Percentiles rank a stretch among this genome's conserved stretches.
Evolutionary conservation across 2,113 vertebrate genomes (phyloP).

Genomic region (Poecilia latipinna): DNA sequence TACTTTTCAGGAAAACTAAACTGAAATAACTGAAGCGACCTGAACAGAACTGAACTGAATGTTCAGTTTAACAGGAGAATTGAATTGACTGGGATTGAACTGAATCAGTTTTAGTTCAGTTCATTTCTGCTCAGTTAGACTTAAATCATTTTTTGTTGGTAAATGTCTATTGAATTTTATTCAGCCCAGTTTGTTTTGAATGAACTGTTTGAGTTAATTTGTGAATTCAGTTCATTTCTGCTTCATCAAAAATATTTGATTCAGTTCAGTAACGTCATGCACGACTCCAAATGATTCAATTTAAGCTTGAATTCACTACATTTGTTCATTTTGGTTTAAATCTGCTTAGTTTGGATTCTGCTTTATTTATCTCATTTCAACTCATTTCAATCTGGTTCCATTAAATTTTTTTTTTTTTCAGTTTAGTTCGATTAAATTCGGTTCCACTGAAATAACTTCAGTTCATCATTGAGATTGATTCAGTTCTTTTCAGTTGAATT

Average conservation of each 20-base stretch:
- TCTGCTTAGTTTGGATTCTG: too few species aligned
- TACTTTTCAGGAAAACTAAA: too few species aligned
- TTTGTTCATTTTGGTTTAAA: too few species aligned
- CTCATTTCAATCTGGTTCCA: neutral
- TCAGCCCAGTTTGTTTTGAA: neutral
- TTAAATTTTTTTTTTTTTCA: neutral
- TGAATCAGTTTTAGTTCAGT: neutral
- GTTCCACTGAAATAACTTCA: neutral
- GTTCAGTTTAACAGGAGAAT: too few species aligned
- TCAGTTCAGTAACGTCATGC: too few species aligned
- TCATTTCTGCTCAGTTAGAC: neutral
- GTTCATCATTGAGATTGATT: neutral
- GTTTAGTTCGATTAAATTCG: neutral
- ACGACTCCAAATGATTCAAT: too few species aligned
- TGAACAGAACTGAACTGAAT: too few species aligned
- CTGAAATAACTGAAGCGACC: too few species aligned
- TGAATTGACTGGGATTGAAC: too few species aligned
- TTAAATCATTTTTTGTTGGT: too few species aligned
- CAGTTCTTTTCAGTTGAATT: neutral
- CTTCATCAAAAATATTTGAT: neutral
- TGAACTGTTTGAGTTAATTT: neutral
- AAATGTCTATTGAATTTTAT: neutral
- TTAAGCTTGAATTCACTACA: too few species aligned
- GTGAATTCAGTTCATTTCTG: neutral
- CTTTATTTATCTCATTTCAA: too few species aligned